Percentiles rank a stretch among this genome's conserved stretches.
Evolutionary conservation across 2,113 vertebrate genomes (phyloP).

Genomic region (Aspidoscelis tigris): DNA sequence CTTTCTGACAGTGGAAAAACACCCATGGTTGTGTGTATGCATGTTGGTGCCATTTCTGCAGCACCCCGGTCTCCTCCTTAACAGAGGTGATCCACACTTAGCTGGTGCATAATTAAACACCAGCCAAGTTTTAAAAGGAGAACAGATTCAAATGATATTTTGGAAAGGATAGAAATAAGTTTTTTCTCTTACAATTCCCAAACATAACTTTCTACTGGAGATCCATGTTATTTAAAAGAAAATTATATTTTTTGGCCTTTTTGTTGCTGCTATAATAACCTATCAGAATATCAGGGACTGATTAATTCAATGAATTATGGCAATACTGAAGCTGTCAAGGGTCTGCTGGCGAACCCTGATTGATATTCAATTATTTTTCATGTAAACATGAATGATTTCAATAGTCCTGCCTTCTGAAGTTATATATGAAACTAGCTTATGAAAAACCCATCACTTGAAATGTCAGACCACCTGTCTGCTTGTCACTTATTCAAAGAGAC

Average conservation of each 20-base stretch:
- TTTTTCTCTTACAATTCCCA: background rate
- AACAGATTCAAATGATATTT: background rate
- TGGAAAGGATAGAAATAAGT: background rate
- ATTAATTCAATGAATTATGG: slow-evolving; percentile 64
- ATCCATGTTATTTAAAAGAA: background rate
- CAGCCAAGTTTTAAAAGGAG: background rate
- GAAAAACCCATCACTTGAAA: slow-evolving; percentile 28
- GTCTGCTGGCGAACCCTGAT: slow-evolving; percentile 39
- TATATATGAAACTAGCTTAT: slow-evolving; percentile 64
- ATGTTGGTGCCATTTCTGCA: too few relatives aligned
- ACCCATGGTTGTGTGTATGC: too few relatives aligned
- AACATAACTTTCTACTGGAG: slow-evolving; percentile 12
- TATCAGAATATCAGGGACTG: slow-evolving; percentile 51
- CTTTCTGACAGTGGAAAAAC: too few relatives aligned
- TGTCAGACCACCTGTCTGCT: background rate
- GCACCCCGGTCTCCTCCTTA: too few relatives aligned
- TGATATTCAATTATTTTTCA: slow-evolving; percentile 57
- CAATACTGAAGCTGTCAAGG: slow-evolving; percentile 42
- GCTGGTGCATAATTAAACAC: too few relatives aligned
- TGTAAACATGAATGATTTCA: slow-evolving; percentile 60
- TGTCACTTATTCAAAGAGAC: slow-evolving; percentile 13
- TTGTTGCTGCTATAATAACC: slow-evolving; percentile 53
- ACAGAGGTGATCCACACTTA: too few relatives aligned
- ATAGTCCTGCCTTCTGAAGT: slow-evolving; percentile 52
- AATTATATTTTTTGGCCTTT: slow-evolving; percentile 56